Conservation (phyloP, 2,113 vertebrate species). For the Sigmodon hispidus region DNA sequence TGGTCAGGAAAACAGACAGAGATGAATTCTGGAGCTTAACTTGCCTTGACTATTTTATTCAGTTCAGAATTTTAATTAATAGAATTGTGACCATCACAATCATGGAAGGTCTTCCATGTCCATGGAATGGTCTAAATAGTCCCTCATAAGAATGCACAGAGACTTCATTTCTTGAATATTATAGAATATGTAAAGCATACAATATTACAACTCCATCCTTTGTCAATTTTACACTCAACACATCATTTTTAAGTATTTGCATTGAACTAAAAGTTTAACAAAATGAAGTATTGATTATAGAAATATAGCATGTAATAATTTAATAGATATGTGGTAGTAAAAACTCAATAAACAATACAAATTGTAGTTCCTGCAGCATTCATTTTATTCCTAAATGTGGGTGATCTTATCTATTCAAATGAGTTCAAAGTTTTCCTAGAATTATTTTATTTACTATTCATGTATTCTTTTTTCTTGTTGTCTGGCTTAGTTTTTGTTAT, state of each 20-base stretch:
- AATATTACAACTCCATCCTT: not conserved
- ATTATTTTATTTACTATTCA: not conserved
- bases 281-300: not conserved
- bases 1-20: not conserved
- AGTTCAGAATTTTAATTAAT: not conserved
- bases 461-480: not conserved
- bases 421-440: not conserved
- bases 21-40: not conserved
- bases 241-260: not conserved
- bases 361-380: not conserved
- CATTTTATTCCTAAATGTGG: not conserved
- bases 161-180: not conserved
- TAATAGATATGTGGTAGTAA: not conserved
- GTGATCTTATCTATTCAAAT: not conserved
- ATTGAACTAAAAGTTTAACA: not conserved
- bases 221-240: not conserved
- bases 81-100: not conserved
- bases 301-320: not conserved
- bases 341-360: not conserved
- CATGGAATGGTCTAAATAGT: not conserved
- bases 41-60: not conserved
- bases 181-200: not conserved
- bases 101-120: not conserved
- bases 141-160: not conserved
- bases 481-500: not conserved